phyloP scores from a whole-genome alignment of 2,888 invertebrate genomes.

The Eremobia ochroleuca region DNA sequence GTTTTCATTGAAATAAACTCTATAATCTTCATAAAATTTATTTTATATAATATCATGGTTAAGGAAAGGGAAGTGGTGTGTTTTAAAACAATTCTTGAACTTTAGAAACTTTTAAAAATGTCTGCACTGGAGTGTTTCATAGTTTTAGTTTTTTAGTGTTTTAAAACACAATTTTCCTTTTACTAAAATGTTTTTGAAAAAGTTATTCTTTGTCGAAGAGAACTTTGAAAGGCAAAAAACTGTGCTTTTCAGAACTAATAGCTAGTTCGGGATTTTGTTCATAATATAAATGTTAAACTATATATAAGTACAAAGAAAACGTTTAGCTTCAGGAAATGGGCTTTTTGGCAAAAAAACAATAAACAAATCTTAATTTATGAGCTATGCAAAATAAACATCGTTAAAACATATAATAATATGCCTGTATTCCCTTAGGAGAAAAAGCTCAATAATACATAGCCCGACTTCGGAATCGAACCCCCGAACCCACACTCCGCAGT shows the following conservation, averaged over 20 bases:
- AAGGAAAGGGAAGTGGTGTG: slow-evolving; percentile 23
- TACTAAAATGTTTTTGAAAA: slow-evolving; percentile 46
- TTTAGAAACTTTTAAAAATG: slow-evolving; percentile 53
- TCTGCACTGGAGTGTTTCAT: slow-evolving; percentile 50
- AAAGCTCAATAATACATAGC: too few relatives aligned
- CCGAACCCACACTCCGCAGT: too few relatives aligned
- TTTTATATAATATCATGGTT: neutral
- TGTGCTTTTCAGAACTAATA: neutral
- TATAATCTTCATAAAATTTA: neutral
- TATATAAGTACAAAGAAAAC: neutral
- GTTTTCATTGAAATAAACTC: neutral
- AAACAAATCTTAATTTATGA: neutral
- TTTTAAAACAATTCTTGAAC: slow-evolving; percentile 51
- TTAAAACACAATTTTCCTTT: slow-evolving; percentile 52
- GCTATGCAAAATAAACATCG: neutral
- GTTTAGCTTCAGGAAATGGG: neutral
- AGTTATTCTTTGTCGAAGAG: slow-evolving; percentile 19
- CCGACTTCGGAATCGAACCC: too few relatives aligned
- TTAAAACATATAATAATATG: too few relatives aligned
- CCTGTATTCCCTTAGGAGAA: too few relatives aligned
- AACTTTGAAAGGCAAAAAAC: slow-evolving; percentile 25
- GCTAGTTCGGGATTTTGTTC: neutral
- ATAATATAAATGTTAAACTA: neutral
- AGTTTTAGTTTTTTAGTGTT: slow-evolving; percentile 45
- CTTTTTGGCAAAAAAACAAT: too few relatives aligned